A percentile compares a stretch with the other conserved stretches of the same genome.
These are phyloP conservation scores for Euwallacea similis DNA, from an alignment of 1,140 invertebrate genomes.

Conservation along the genomic window DNA sequence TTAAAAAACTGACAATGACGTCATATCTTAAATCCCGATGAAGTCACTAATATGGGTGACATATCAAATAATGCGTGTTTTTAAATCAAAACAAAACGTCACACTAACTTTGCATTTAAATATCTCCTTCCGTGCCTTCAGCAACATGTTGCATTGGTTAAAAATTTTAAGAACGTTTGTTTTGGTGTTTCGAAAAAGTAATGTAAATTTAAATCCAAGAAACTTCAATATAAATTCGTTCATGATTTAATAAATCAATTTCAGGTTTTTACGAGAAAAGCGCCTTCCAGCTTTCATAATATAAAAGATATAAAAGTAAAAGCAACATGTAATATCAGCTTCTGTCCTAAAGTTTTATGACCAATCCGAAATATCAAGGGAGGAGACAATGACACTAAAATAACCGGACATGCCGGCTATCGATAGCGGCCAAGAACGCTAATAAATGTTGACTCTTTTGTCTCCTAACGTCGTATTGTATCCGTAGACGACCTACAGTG, in stretches of 20 bases:
- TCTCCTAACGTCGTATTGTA: constrained; percentile 27
- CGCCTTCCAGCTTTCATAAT: constrained; percentile 21
- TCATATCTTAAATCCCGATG: no score
- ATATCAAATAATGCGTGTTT: no score
- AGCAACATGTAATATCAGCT: constrained; percentile 38
- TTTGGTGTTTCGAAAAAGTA: no score
- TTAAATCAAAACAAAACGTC: no score
- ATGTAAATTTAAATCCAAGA: no score
- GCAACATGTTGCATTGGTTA: no score
- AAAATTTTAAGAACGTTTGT: no score
- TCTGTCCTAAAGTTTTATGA: constrained; percentile 34
- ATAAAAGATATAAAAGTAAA: constrained; percentile 35
- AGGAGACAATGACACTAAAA: constrained; percentile 39
- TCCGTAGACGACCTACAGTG: constrained; percentile 11
- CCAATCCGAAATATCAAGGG: constrained; percentile 36
- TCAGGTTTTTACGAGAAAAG: constrained; percentile 21
- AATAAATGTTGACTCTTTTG: constrained; percentile 38
- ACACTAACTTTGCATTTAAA: no score
- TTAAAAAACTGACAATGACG: no score
- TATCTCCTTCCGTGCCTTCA: no score
- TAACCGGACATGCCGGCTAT: constrained; percentile 35
- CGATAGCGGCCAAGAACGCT: constrained; percentile 34
- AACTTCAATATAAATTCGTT: neutral
- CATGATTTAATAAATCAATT: constrained; percentile 28
- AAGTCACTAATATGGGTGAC: no score